Base-by-base conservation (phyloP, 2,888 invertebrate genomes). In the Limnephilus rhombicus region DNA sequence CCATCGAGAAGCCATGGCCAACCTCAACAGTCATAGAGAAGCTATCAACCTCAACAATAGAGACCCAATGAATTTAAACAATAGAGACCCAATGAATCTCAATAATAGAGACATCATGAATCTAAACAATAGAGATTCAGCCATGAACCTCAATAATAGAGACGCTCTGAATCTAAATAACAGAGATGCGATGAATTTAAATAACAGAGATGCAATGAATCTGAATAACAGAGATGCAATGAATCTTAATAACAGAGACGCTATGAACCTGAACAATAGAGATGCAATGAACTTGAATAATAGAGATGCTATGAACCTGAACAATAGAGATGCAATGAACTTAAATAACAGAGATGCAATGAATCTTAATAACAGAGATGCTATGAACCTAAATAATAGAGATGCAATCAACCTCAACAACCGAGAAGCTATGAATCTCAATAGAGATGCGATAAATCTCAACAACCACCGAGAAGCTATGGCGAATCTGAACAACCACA, bases 1-100 rank as follows among this genome's bases (percentile, higher is more conserved):
- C 68, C 93, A 93, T 80, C 68, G 93, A 49, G 93, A 93, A 83
- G 93, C 93, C 15, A 91, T 93, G 68, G 93, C 93, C 0, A 91
- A 93, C 24, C 90, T 93, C 18, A 68, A 53, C 31, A 81, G 90
- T n/a, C 92, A 92, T 85, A 85, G 92, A 82, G 92, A 92, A n/a
- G 90, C 92, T 7, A 86, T 92, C 12, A 91, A 89, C 29, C 80
- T 92, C 24, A 91, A 85, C 81, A 80, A 89, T 29, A 80, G 89
- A 80, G 89, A 89, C n/a, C 89, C 80, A 2, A 89, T 80, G 80
- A 80, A 45, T 80, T 31, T 92, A 5, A 90, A 85, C 80, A 80
- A 89, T n/a, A 80, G 89, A 80, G 89, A 89, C 29, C 89, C 80
- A 7, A 89, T 80, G 80, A 80, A 45, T 41, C 80, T 89, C 12